Conservation (phyloP, 2,888 invertebrate species). For the Odontothrips loti region DNA sequence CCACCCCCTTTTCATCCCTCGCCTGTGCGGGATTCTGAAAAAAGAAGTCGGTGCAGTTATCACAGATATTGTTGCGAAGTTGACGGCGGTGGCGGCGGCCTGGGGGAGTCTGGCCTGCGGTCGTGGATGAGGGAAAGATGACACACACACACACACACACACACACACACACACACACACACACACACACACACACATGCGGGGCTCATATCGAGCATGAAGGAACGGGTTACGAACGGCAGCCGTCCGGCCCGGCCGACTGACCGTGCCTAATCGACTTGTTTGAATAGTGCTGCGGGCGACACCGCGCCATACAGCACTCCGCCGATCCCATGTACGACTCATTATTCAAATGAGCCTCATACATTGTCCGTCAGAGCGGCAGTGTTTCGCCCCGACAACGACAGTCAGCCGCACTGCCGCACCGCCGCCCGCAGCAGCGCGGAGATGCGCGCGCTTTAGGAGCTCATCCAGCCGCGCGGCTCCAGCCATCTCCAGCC, state of each 20-base stretch:
- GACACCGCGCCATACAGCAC: neutral
- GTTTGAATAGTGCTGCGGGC: slow-evolving; percentile 9
- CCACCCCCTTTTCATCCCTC: too few species aligned
- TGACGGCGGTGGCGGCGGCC: too few species aligned
- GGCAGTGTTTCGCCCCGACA: neutral
- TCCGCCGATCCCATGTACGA: neutral
- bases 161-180: too few species aligned
- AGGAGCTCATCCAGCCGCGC: too few species aligned
- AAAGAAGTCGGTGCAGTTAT: too few species aligned
- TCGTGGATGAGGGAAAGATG: too few species aligned
- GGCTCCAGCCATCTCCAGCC: too few species aligned
- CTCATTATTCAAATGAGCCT: neutral
- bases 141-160: too few species aligned
- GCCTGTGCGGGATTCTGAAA: too few species aligned
- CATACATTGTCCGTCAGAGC: neutral
- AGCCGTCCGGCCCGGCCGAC: neutral
- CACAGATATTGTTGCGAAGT: too few species aligned
- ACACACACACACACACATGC: too few species aligned
- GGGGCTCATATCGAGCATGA: neutral
- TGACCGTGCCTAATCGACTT: slow-evolving; percentile 15
- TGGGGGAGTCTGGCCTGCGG: too few species aligned
- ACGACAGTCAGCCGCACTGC: neutral
- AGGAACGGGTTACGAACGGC: neutral
- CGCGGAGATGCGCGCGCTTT: neutral
- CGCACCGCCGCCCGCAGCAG: neutral